Base-by-base conservation (phyloP, 2,113 vertebrate species). In the Anguilla japonica region DNA sequence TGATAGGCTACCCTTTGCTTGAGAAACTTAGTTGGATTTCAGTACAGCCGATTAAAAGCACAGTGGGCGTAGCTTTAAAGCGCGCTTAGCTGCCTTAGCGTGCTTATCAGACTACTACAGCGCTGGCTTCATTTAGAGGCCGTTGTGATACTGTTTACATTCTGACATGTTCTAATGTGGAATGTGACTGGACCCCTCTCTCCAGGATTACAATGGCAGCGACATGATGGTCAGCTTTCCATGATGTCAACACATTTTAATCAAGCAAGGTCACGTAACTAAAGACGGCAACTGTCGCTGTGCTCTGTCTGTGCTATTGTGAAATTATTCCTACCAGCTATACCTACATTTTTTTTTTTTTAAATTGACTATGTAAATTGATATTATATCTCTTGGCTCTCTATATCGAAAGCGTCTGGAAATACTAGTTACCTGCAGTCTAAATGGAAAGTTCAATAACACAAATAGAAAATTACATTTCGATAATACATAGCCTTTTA, bases 231-330 rank as follows among this genome's bases (percentile, higher is more conserved):
- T 80, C 50, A 46, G 40, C 14, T 60, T 41, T 80, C 75, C 75
- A 80, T 85, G 60, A 60, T 81, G 78, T 85, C 84, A 85, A 34
- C 84, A 81, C 84, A 85, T 80, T 80, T 80, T 85, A 85, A 60
- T 85, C 50, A 26, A 43, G 34, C 53, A 50, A 39, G 18, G 50
- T 85, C 29, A 80, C 57, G n/a, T 41, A 46, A 57, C 41, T 41
- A 56, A 13, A 40, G 56, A 57, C 53, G 34, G 20, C 50, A n/a
- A 57, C 78, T 79, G 75, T 29, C 15, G 20, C 46, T 81, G 6
- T 29, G 18, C 46, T 81, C 18, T 53, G 53, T 16, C n/a, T 56
- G 29, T 29, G 43, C 53, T 0, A 56, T 34, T 18, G 5, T 75
- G 75, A 41, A 40, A 29, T 26, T 41, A 41, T 40, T 40, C 4